phyloP scores from a whole-genome alignment of 2,888 invertebrate species.

The Arge pagana region DNA sequence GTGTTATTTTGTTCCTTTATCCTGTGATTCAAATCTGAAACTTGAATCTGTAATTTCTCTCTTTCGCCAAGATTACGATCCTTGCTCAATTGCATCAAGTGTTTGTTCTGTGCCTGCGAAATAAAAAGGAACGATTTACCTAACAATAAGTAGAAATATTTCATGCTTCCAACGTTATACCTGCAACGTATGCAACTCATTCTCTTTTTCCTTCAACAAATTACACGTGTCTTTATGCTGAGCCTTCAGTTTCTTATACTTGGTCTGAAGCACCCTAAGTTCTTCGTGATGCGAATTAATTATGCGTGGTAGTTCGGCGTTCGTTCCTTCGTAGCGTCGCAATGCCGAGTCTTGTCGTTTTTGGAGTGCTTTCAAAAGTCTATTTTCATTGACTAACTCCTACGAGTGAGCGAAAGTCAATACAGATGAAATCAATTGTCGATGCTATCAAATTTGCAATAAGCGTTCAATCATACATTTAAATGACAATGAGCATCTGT shows the following conservation, averaged over 20 bases:
- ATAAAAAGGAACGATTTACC: neutral
- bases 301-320: slow-evolving; percentile 77
- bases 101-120: slow-evolving; percentile 68
- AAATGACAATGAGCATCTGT: slow-evolving; percentile 80
- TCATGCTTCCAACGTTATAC: slow-evolving; percentile 31
- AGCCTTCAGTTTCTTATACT: slow-evolving; percentile 69
- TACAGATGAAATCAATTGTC: slow-evolving; percentile 36
- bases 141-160: neutral
- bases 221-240: slow-evolving; percentile 68
- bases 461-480: slow-evolving; percentile 61
- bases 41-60: slow-evolving; percentile 71
- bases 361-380: slow-evolving; percentile 74
- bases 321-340: slow-evolving; percentile 77
- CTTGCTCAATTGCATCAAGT: slow-evolving; percentile 71
- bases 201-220: slow-evolving; percentile 71
- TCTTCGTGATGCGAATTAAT: slow-evolving; percentile 80
- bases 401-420: slow-evolving; percentile 44
- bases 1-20: slow-evolving; percentile 55
- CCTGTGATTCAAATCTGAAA: slow-evolving; percentile 53
- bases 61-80: slow-evolving; percentile 76
- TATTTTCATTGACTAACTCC: slow-evolving; percentile 76
- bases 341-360: slow-evolving; percentile 80
- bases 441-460: slow-evolving; percentile 52
- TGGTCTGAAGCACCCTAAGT: slow-evolving; percentile 71
- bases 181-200: slow-evolving; percentile 67